Conservation (phyloP, 2,797 vertebrate genomes). For the Darevskia nairensis region DNA sequence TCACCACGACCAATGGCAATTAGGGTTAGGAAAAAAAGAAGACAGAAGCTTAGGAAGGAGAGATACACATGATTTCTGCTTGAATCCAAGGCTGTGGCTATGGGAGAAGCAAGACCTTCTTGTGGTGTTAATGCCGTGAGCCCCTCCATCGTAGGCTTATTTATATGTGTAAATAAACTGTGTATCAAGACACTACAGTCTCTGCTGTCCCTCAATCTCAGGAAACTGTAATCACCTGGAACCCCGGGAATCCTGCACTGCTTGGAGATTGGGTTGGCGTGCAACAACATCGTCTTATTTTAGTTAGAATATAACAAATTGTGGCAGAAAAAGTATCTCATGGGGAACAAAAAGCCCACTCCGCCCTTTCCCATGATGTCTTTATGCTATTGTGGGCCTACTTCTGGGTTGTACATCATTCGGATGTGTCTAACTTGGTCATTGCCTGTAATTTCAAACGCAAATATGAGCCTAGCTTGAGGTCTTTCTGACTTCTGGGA, state of each 20-base stretch:
- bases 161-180: no score
- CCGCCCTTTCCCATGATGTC: no score
- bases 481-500: neutral
- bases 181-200: no score
- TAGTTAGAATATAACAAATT: neutral
- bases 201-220: no score
- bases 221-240: no score
- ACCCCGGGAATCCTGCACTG: no score
- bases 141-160: no score
- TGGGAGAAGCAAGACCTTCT: no score
- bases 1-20: neutral
- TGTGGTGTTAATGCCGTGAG: no score
- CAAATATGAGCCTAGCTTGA: neutral
- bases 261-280: no score
- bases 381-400: neutral
- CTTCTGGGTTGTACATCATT: neutral
- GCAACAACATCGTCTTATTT: neutral
- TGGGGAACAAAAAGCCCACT: neutral
- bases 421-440: neutral
- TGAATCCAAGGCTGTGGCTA: no score
- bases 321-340: neutral
- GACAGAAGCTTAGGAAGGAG: neutral
- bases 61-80: no score
- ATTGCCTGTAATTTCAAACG: neutral
- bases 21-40: neutral